Evolutionary conservation across 2,797 vertebrate genomes (phyloP).

Genomic region (Agapornis canus): DNA sequence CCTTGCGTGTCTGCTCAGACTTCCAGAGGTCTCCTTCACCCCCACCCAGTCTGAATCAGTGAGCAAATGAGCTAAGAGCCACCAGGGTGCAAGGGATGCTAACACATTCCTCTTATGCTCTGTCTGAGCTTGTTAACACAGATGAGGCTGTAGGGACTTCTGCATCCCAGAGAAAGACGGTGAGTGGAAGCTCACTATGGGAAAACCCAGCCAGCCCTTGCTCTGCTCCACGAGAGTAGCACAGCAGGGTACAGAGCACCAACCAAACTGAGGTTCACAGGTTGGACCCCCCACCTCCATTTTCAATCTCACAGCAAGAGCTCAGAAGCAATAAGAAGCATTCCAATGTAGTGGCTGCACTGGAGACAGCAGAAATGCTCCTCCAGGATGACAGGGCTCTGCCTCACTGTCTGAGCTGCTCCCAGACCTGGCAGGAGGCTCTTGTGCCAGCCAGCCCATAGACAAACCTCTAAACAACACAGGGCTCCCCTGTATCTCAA

Average conservation of each 20-base stretch:
- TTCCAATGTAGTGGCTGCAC: background rate
- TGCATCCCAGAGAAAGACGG: background rate
- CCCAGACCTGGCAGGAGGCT: background rate
- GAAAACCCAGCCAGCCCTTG: background rate
- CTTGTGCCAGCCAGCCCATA: background rate
- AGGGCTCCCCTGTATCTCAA: background rate
- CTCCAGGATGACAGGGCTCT: background rate
- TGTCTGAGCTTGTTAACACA: background rate
- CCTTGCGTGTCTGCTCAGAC: background rate
- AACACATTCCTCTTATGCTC: background rate
- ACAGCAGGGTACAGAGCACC: rapidly evolving
- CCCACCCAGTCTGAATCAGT: background rate
- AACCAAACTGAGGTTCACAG: background rate
- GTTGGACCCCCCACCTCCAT: background rate
- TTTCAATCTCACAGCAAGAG: background rate
- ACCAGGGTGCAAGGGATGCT: background rate
- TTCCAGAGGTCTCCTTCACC: background rate
- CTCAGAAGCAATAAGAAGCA: background rate
- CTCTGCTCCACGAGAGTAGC: background rate
- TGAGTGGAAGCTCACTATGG: background rate
- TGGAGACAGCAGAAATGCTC: background rate
- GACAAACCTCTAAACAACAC: background rate
- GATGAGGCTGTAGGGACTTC: background rate
- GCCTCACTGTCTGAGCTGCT: background rate
- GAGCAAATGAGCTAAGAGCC: background rate